Base-by-base conservation (phyloP, 92 coral and sea anemone species). In the Porites evermanni region DNA sequence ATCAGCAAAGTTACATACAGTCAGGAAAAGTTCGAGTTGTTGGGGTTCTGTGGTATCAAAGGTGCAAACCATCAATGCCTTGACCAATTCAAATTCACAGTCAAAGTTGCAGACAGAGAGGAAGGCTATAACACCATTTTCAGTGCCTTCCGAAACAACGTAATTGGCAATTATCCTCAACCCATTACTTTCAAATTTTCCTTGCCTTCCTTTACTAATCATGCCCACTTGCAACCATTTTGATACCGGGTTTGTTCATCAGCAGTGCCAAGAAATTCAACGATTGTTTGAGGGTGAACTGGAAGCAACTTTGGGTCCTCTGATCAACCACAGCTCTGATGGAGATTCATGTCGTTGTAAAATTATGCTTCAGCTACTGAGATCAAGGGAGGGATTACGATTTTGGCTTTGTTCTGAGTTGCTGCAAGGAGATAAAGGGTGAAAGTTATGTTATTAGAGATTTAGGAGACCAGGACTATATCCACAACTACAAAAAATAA, bases 401-500 rank as follows among this genome's bases (percentile, higher is more conserved):
- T 87, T 77, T 74, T 51, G 86, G 90, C 24, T 87, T 87, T 79
- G 81, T 87, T 44, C 68, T 79, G 14, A 54, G 70, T 53, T 56
- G 79, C 67, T 23, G 66, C 32, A 53, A 64, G 75, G 91, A 82
- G 74, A 70, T 47, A 13, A 66, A 68, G 53, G 75, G 69, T 8
- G 32, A 50, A 14, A 54, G 54, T 9, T 79, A 83, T 53, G 81
- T 29, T 6, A 5, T 89, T 14, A 54, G 81, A 23, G 85, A 90
- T 69, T 2, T 80, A 14, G 60, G 93, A 18, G 93, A 90, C 84
- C 89, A 90, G 86, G 89, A 90, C 67, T 60, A 78, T 17, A 84
- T 89, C 6, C 92, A 89, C 32, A 90, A 86, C 68, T 90, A 90
- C 90, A 90, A 90, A 17, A 90, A 90, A 56, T 89, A 1, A 89